Percentiles rank a stretch among this genome's conserved stretches.
Evolutionary conservation across 2,797 vertebrate genomes (phyloP).

Genomic region (Etheostoma nigrum): DNA sequence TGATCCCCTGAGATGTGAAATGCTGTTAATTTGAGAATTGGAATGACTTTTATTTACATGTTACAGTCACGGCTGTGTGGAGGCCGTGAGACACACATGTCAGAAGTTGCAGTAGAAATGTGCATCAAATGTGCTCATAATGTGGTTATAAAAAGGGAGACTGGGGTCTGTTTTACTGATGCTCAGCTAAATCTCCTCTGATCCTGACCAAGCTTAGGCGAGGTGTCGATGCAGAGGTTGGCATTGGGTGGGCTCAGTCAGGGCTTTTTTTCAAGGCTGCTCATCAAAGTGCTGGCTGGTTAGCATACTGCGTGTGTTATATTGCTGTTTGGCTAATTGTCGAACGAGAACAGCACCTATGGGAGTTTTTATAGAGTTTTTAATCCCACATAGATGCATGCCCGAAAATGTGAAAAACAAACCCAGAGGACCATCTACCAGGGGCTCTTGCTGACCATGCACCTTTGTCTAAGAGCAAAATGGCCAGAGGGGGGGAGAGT

Average conservation of each 20-base stretch:
- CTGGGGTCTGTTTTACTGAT: not conserved
- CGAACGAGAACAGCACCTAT: not conserved
- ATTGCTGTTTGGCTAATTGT: not conserved
- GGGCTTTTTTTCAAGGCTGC: constrained; percentile 15
- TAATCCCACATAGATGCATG: not conserved
- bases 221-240: constrained; percentile 1
- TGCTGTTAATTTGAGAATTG: constrained; percentile 28
- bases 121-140: not conserved
- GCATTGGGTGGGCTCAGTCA: constrained; percentile 4
- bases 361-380: not conserved
- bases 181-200: not conserved
- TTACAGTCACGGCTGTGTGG: constrained; percentile 28
- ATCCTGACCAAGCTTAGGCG: not conserved
- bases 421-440: not conserved
- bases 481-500: not conserved
- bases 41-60: constrained; percentile 25
- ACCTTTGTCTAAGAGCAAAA: constrained; percentile 1
- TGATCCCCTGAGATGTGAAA: constrained; percentile 29
- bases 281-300: constrained; percentile 8
- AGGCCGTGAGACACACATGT: constrained; percentile 4
- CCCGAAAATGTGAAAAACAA: not conserved
- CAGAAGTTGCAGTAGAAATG: constrained; percentile 11
- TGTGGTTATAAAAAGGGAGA: not conserved
- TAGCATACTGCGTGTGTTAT: not conserved
- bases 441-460: not conserved